Evolutionary conservation across 2,113 vertebrate species (phyloP), one percentile per base, ranked within the genome.

Genomic region (Zosterops borbonicus): DNA sequence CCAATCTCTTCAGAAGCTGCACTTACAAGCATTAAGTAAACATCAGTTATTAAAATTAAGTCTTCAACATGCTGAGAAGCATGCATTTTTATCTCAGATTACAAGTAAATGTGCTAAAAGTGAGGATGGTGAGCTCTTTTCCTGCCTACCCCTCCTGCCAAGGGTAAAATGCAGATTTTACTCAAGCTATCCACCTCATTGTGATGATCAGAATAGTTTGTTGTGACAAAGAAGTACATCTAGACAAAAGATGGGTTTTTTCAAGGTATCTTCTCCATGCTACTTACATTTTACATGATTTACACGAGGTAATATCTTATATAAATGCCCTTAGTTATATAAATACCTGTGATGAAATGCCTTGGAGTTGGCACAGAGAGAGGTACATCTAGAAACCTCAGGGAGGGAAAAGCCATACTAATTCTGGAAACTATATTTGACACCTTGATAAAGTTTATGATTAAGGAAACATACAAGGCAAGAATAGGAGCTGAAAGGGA

Each of bases 1-100:
- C 89, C 97, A 97, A 69, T 98, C 97, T 97, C 70, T 91, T 80
- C 39, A 73, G 97, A 97, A 96, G 92, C 83, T 92, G 70, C 92
- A 96, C 96, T 97, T 97, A 95, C 81, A 93, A 96, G 84, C 62
- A 97, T 97, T 98, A 98, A 97, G 95, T 97, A 98, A 97, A 87
- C 93, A 96, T 93, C 87, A 92, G 95, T 96, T 98, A 98, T 97
- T 97, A 97, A 97, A 97, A 92, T 83, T 67, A 90, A 95, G 92
- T 86, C 69, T 75, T 94, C 95, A 93, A 13, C 96, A 94, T 69
- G 63, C 91, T 91, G 82, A 71, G 91, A 90, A 95, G 55, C 50
- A 89, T 37, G 65, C 27, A 20, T 74, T 92, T 96, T 82, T 89
- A 53, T 89, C 87, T 83, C 37, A 56, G 2, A 94, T 37, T 80